Base-by-base conservation (phyloP, 92 coral and sea anemone species). In the Zoanthus gigantus region DNA sequence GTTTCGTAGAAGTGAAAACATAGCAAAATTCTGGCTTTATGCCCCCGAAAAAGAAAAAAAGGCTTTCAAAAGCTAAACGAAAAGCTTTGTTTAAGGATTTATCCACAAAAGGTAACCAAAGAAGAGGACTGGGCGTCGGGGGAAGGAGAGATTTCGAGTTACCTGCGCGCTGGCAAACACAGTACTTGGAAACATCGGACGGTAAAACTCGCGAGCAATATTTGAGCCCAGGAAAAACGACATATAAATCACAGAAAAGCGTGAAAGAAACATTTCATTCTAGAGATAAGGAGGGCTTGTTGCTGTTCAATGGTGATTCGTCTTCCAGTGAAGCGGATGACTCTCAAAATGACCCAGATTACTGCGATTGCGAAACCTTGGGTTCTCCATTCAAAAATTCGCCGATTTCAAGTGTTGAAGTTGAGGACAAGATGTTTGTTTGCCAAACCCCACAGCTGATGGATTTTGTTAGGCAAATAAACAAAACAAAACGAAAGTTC, bases 11-110 rank as follows among this genome's bases (percentile, higher is more conserved):
- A 18, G 8, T 75, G 9, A 61, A 61, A 61, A 61, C 68, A 16
- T 4, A 16, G 28, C 29, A 16, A 17, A 73, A 73, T 42, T 44
- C 54, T 45, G 54, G 80, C 63, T 48, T 74, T 7, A 74, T 74
- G 79, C 61, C 79, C 79, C 79, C 32, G 53, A 46, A 74, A 74
- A 74, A 74, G 61, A 74, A 74, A 47, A 74, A 46, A 74, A 46
- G 32, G 34, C 61, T 74, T 47, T 74, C 79, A 47, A 74, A 74
- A 74, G n/a, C 79, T 47, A 45, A 74, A 74, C 79, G 79, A 74
- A 74, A 74, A 74, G 79, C 79, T 74, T 74, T 74, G 50, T 74
- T 74, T 47, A 47, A 74, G 50, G 79, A 74, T n/a, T 30, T 74
- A 74, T 74, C 79, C 14, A 9, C 58, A 18, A 45, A 74, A 74